These are phyloP conservation scores for Sphenopsis melanotis DNA, from an alignment of 2,797 vertebrate species.

Conservation along the genomic window DNA sequence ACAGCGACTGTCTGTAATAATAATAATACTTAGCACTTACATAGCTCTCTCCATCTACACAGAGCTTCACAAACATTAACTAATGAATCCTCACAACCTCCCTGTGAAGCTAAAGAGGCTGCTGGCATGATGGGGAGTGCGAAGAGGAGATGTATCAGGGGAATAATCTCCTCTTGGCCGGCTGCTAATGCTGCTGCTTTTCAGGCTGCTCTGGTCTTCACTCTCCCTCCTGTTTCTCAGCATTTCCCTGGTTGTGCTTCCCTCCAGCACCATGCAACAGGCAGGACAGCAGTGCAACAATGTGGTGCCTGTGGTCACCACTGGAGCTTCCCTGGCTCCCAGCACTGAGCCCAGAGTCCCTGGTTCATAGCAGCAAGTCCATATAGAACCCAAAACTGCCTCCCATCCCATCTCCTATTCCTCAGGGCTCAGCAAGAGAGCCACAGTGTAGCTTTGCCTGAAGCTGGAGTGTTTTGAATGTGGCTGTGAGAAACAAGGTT, in stretches of 20 bases:
- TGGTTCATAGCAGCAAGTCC: accelerated
- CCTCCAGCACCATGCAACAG: accelerated
- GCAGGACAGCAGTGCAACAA: accelerated
- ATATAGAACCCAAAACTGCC: neutral
- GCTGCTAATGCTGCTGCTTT: neutral
- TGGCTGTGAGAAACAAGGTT: neutral
- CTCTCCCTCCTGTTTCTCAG: neutral
- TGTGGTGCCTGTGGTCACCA: neutral
- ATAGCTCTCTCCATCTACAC: conserved; percentile 46
- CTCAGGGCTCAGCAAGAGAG: accelerated
- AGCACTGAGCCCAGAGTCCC: neutral
- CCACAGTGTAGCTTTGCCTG: neutral
- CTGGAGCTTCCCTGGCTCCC: neutral
- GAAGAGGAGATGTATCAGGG: neutral
- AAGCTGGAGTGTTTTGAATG: neutral
- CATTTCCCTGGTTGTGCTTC: neutral
- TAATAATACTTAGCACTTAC: conserved; percentile 68
- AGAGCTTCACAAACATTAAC: conserved; percentile 60
- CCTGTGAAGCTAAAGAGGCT: neutral
- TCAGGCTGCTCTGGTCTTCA: neutral
- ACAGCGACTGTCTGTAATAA: conserved; percentile 63
- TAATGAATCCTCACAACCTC: conserved; percentile 63
- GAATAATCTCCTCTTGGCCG: neutral
- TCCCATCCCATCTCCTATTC: neutral
- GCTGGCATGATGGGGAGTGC: neutral